Evolutionary conservation across 2,797 vertebrate genomes (phyloP).

Genomic region (Chelmon rostratus): DNA sequence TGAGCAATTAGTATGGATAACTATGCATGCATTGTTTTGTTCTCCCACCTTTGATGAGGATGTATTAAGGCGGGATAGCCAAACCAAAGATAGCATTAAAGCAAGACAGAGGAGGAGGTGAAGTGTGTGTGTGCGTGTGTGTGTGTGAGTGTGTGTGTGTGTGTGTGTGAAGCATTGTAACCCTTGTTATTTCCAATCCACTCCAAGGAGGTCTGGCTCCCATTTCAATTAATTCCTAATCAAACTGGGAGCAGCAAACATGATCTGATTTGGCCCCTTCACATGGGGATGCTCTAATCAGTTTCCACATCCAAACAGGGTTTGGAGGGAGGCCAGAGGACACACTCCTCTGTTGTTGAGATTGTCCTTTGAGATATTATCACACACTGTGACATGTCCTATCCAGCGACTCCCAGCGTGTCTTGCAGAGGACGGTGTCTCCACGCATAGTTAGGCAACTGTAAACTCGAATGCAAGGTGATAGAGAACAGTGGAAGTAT

Average conservation of each 20-base stretch:
- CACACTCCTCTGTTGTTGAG: conserved; percentile 52
- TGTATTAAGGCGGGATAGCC: conserved; percentile 39
- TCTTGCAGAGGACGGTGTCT: conserved; percentile 51
- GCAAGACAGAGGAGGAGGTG: conserved; percentile 35
- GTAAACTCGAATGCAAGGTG: conserved; percentile 69
- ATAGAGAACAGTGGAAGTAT: conserved; percentile 54
- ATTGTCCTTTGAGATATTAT: conserved; percentile 73
- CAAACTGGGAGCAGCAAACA: conserved; percentile 80
- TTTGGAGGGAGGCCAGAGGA: conserved; percentile 76
- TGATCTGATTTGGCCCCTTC: conserved; percentile 83
- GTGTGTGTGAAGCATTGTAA: conserved; percentile 33
- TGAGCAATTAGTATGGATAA: conserved; percentile 67
- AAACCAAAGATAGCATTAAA: conserved; percentile 60
- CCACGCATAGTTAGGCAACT: conserved; percentile 48
- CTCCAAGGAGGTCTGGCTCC: conserved; percentile 64
- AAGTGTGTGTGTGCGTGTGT: conserved; percentile 12
- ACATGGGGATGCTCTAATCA: conserved; percentile 73
- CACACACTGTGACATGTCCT: conserved; percentile 54
- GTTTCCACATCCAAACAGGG: conserved; percentile 68
- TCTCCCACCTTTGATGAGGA: conserved; percentile 67
- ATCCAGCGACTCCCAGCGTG: conserved; percentile 25
- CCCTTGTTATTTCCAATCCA: conserved; percentile 65
- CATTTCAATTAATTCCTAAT: conserved; percentile 84
- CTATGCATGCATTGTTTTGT: conserved; percentile 53
- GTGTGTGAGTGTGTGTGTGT: conserved; percentile 9